Base-by-base conservation (phyloP, 1,140 invertebrate genomes). In the Bombus haemorrhoidalis region DNA sequence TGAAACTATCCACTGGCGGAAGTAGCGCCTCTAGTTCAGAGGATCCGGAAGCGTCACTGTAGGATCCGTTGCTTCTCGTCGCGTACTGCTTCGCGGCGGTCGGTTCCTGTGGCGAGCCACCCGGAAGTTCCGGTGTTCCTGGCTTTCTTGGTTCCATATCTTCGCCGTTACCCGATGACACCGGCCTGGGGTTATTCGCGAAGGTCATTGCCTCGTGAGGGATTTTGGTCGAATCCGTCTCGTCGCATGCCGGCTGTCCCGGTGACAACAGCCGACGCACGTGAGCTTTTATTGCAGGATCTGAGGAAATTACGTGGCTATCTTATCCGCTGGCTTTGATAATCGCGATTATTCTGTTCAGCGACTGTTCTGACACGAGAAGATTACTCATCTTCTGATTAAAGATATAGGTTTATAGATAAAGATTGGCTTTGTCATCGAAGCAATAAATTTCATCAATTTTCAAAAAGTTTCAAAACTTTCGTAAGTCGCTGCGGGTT, bases 211-310 rank as follows among this genome's bases (percentile, higher is more conserved):
- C 77, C 81, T 87, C 84, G 43, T 66, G 79, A 0, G 75, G 47
- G 62, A 68, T 82, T 79, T 89, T 92, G 85, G 77, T 86, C 18
- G 68, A 73, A 68, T 86, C 89, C 32, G 78, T 85, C 43, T 92
- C 91, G 81, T 94, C 93, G 83, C 86, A 90, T 25, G 90, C 94
- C 91, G 92, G 94, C 92, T 90, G 95, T 93, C 89, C 92, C 32
- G 97, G 96, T 39, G 97, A 96, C 86, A 98, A 93, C 92, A 98
- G 97, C 83, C 97, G 96, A 88, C 97, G 96, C 80, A 98, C 97
- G 91, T 97, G 97, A 76, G 97, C 97, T 95, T 98, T 98, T 92
- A 98, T 96, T 91, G 97, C 96, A 78, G 97, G 97, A 97, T 98
- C 98, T 98, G 94, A 87, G 41, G 47, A 78, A 79, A 84, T 43